A percentile compares a stretch with the other conserved stretches of the same genome.
Evolutionary conservation across 2,113 vertebrate genomes (phyloP).

Genomic region (Prionailurus viverrinus): DNA sequence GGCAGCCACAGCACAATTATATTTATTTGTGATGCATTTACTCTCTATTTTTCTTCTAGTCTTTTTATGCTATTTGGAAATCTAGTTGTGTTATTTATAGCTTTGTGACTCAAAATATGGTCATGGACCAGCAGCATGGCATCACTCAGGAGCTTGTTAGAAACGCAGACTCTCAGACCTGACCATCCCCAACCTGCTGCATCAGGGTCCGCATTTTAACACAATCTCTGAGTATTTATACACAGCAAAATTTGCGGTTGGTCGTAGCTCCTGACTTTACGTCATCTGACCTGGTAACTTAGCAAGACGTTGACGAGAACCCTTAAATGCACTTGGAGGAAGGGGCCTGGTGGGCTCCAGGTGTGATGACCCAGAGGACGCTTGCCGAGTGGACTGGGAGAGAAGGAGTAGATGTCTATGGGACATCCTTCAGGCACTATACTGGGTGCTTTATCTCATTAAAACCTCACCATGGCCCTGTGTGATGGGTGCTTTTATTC

Average conservation of each 20-base stretch:
- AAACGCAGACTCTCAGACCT: neutral
- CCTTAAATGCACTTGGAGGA: neutral
- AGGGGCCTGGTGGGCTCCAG: neutral
- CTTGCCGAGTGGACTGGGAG: neutral
- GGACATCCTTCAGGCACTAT: neutral
- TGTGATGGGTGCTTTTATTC: neutral
- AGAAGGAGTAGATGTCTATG: neutral
- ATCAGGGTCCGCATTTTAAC: neutral
- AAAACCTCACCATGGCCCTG: neutral
- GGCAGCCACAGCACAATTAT: neutral
- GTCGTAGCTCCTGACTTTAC: neutral
- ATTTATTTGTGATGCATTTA: neutral
- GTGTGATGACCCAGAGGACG: neutral
- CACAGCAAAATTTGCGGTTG: neutral
- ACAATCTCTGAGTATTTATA: neutral
- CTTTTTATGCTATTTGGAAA: neutral
- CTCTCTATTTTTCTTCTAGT: neutral
- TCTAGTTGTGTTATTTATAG: neutral
- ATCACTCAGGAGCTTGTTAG: neutral
- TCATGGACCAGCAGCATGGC: neutral
- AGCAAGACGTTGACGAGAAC: neutral
- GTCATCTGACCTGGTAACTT: neutral
- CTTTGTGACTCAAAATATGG: neutral
- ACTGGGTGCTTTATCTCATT: neutral
- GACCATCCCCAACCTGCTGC: neutral